These are phyloP conservation scores for Hoplias malabaricus DNA, from an alignment of 2,113 vertebrate species.

Conservation along the genomic window DNA sequence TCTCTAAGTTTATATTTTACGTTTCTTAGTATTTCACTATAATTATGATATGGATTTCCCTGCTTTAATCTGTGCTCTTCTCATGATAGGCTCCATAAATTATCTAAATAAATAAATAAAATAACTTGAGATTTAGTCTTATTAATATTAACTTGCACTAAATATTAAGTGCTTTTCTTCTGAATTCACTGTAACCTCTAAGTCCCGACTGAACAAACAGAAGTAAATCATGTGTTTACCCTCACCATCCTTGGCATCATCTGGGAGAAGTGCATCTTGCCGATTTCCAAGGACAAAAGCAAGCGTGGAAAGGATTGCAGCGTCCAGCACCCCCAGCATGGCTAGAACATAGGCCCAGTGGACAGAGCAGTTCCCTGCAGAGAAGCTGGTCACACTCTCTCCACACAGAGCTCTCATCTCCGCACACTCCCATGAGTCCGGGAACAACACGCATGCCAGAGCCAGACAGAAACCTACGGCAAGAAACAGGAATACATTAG, in stretches of 20 bases:
- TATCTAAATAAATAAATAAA: too few relatives aligned
- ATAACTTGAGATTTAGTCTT: too few relatives aligned
- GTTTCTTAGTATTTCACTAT: too few relatives aligned
- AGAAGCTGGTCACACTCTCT: constrained; percentile 76
- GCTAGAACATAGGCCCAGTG: constrained; percentile 84
- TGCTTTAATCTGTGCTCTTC: too few relatives aligned
- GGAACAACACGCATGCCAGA: constrained; percentile 79
- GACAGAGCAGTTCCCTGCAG: constrained; percentile 76
- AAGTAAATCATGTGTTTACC: not conserved
- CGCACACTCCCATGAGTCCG: constrained; percentile 79
- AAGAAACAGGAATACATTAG: not conserved
- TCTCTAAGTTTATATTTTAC: too few relatives aligned
- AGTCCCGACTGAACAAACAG: not conserved
- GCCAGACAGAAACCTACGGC: constrained; percentile 74
- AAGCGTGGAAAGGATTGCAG: constrained; percentile 75
- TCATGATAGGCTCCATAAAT: too few relatives aligned
- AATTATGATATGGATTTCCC: too few relatives aligned
- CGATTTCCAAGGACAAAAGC: constrained; percentile 81
- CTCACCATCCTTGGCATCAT: constrained; percentile 69
- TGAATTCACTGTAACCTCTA: not conserved
- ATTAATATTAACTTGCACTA: too few relatives aligned
- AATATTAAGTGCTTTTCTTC: not conserved
- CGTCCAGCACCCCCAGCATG: constrained; percentile 77
- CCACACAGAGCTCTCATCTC: constrained; percentile 79
- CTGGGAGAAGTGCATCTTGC: constrained; percentile 79